Evolutionary conservation across 2,797 vertebrate genomes (phyloP).

Genomic region (Cryptoblepharus egeriae): DNA sequence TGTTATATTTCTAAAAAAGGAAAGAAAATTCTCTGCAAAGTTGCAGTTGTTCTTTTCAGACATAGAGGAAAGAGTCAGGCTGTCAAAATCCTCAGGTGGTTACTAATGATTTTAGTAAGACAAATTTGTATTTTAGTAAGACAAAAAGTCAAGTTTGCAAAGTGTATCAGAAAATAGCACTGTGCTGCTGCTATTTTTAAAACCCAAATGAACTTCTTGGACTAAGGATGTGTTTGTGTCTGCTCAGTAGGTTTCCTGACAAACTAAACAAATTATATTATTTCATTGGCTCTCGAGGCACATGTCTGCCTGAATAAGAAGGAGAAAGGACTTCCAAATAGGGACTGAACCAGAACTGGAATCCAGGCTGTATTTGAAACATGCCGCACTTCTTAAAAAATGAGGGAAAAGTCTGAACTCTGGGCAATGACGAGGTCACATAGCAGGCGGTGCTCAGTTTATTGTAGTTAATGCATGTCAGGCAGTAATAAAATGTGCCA

Average conservation of each 20-base stretch:
- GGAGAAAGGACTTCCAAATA: slow-evolving; percentile 63
- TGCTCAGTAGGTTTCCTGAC: slow-evolving; percentile 50
- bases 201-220: slow-evolving; percentile 40
- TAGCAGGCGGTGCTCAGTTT: neutral
- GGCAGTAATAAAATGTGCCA: slow-evolving; percentile 16
- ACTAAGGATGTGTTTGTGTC: slow-evolving; percentile 64
- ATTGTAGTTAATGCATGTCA: neutral
- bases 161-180: slow-evolving; percentile 54
- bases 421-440: neutral
- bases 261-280: slow-evolving; percentile 56
- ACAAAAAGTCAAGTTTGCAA: slow-evolving; percentile 25
- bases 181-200: slow-evolving; percentile 32
- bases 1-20: neutral
- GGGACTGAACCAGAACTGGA: slow-evolving; percentile 54
- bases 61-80: neutral
- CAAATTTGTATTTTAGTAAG: slow-evolving; percentile 41
- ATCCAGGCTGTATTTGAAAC: neutral
- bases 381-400: slow-evolving; percentile 26
- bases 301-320: slow-evolving; percentile 62
- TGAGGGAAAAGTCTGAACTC: slow-evolving; percentile 32
- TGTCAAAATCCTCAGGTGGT: slow-evolving; percentile 18
- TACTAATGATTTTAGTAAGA: slow-evolving; percentile 32
- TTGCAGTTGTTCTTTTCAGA: slow-evolving; percentile 3
- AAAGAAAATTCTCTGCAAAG: neutral
- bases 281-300: slow-evolving; percentile 59